A percentile compares a stretch with the other conserved stretches of the same genome.
phyloP scores from a whole-genome alignment of 1,140 invertebrate genomes.

The Drosophila obscura region DNA sequence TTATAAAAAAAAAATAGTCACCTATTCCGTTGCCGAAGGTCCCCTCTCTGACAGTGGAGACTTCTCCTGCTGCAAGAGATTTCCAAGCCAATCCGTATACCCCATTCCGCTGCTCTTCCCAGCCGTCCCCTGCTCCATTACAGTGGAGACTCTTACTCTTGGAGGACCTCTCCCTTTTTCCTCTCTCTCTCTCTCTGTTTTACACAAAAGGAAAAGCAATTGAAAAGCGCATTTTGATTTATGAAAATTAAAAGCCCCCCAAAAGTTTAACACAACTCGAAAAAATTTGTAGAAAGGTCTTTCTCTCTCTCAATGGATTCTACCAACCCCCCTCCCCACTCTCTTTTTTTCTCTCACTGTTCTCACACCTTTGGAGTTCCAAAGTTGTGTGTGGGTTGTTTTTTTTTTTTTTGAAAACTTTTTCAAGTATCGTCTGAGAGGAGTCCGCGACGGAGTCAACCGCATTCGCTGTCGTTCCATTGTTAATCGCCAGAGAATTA shows the following conservation, averaged over 20 bases:
- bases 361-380: constrained; percentile 46
- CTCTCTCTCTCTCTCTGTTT: constrained; percentile 7
- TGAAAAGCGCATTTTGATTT: constrained; percentile 75
- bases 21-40: too few relatives aligned
- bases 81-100: too few relatives aligned
- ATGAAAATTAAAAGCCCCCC: constrained; percentile 62
- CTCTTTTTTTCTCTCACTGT: neutral
- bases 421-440: constrained; percentile 49
- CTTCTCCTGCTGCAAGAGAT: neutral
- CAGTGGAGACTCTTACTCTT: neutral
- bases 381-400: constrained; percentile 11
- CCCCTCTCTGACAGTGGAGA: too few relatives aligned
- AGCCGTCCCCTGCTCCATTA: neutral
- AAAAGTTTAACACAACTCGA: constrained; percentile 48
- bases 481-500: constrained; percentile 57
- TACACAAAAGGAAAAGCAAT: constrained; percentile 48
- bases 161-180: too few relatives aligned
- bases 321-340: too few relatives aligned
- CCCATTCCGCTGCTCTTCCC: neutral
- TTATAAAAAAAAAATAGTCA: constrained; percentile 60
- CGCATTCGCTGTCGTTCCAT: constrained; percentile 18
- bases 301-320: neutral
- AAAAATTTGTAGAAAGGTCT: constrained; percentile 7
- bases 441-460: neutral
- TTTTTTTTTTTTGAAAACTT: constrained; percentile 39